Base-by-base conservation (phyloP, 2,797 vertebrate species). In the Anniella stebbinsi region DNA sequence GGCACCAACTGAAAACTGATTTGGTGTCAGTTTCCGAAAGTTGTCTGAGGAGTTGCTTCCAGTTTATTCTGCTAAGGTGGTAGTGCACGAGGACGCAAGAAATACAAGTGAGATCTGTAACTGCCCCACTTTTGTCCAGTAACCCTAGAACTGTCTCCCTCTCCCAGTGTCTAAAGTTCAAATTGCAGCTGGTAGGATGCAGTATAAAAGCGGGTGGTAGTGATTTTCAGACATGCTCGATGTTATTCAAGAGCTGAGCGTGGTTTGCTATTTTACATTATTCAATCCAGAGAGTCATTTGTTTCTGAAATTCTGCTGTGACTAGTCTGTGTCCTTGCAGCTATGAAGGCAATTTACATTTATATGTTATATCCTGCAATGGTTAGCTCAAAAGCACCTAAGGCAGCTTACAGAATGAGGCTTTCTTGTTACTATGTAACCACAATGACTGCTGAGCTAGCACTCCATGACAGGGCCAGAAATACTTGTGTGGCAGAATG, bases 271-370 rank as follows among this genome's bases (percentile, higher is more conserved):
- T 82, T 73, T 81, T 23, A 80, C 48, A 48, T 86, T 73, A 75
- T 87, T 90, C 77, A 63, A 80, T 67, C 38, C 48, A 86, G 77
- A 87, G 70, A 54, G 5, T 82, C 28, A 48, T 60, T 86, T 78
- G 45, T 70, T 72, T 18, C 21, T 21, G 54, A 51, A 70, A 12
- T 54, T 67, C 11, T 63, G 15, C 57, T 87, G 57, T 38, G 54
- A 72, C n/a, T 86, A n/a, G 36, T 12, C 33, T 80, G 18, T 48
- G 30, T 9, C 73, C 21, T 72, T 63, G 9, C 28, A 82, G n/a
- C 5, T 63, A 25, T 41, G 70, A 38, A 82, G 57, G 41, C 57
- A 75, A 48, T 88, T 63, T 75, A 63, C 69, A 60, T 57, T 33
- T 33, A n/a, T 57, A 38, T 4, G n/a, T 38, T 69, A 80, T 78